These are phyloP conservation scores for Acanthurus leucopareius DNA, from an alignment of 2,797 vertebrate genomes.

Conservation along the genomic window DNA sequence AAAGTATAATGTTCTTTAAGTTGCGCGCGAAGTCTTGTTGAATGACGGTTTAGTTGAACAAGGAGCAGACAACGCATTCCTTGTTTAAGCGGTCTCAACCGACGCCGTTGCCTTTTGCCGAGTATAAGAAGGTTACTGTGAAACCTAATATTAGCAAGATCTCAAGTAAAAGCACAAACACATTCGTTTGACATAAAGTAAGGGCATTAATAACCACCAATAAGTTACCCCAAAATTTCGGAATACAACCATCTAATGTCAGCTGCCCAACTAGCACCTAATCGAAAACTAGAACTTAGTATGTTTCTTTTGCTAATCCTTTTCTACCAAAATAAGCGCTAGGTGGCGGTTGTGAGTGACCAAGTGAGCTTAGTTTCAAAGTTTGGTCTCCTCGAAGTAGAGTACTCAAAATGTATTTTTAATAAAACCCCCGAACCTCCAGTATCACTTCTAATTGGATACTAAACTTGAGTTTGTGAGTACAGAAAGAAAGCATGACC, in stretches of 20 bases:
- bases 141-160: background rate
- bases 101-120: background rate
- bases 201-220: background rate
- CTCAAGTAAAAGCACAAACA: background rate
- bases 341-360: constrained; percentile 32
- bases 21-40: background rate
- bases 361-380: background rate
- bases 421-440: background rate
- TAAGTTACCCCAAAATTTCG: background rate
- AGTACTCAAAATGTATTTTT: background rate
- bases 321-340: background rate
- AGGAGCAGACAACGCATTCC: background rate
- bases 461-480: background rate
- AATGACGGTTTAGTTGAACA: background rate
- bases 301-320: background rate
- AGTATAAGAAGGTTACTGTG: too few species aligned
- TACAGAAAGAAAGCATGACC: background rate
- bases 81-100: background rate
- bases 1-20: background rate
- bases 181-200: fast-evolving
- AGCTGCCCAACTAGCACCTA: background rate
- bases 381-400: background rate
- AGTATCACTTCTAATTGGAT: background rate
- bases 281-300: background rate
- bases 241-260: fast-evolving